phyloP scores from a whole-genome alignment of 2,113 vertebrate genomes.

The Zootoca vivipara region DNA sequence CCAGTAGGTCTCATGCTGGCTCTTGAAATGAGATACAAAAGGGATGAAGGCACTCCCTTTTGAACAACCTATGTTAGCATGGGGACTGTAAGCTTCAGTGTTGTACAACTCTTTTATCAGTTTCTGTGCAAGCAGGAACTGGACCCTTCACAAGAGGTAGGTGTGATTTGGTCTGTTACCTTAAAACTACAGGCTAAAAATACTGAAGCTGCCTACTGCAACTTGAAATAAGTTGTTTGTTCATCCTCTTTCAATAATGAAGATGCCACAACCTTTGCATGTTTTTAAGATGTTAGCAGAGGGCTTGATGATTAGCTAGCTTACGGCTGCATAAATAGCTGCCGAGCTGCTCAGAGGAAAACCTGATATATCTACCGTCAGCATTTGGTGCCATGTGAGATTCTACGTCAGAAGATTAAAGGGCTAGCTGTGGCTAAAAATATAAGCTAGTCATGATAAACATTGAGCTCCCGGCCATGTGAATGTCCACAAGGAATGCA shows the following conservation, averaged over 20 bases:
- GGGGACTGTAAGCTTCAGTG: too few species aligned
- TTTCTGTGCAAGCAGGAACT: background rate
- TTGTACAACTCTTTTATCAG: background rate
- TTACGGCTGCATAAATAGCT: constrained; percentile 5
- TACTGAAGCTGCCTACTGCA: background rate
- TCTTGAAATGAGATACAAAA: background rate
- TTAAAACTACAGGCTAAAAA: background rate
- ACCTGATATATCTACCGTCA: constrained; percentile 27
- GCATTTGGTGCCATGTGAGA: fast-evolving
- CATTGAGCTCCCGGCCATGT: background rate
- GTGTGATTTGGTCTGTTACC: background rate
- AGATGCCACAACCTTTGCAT: background rate
- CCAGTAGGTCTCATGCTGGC: background rate
- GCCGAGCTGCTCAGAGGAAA: background rate
- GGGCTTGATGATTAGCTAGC: constrained; percentile 11
- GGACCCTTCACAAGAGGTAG: background rate
- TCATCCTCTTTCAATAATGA: background rate
- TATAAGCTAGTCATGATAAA: constrained; percentile 17
- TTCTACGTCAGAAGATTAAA: constrained; percentile 8
- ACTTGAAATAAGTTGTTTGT: background rate
- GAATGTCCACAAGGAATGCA: background rate
- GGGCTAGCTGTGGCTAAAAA: constrained; percentile 22
- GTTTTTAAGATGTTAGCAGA: background rate
- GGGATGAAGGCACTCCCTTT: background rate
- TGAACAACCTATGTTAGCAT: background rate